These are phyloP conservation scores for Saccostrea cuccullata DNA, from an alignment of 1,140 invertebrate species.

Conservation along the genomic window DNA sequence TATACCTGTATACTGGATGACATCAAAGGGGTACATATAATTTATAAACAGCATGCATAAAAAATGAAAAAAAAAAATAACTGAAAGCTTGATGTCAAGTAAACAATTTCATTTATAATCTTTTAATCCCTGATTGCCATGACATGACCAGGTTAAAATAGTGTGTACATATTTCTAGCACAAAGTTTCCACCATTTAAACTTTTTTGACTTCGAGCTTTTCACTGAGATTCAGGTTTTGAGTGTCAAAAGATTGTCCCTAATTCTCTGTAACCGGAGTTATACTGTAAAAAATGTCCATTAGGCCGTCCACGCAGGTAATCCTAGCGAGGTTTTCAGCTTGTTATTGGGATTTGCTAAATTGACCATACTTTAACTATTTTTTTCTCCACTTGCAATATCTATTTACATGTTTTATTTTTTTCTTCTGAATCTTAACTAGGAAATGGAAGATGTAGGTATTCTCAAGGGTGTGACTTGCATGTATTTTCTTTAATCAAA, in stretches of 20 bases:
- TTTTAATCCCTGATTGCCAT: constrained; percentile 30
- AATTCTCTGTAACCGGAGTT: background rate
- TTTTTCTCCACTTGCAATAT: background rate
- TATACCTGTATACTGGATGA: too few relatives aligned
- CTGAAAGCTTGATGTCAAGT: background rate
- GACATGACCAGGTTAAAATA: background rate
- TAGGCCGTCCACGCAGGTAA: background rate
- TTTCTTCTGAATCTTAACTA: background rate
- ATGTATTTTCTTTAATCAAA: background rate
- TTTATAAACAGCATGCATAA: too few relatives aligned
- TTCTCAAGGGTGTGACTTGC: constrained; percentile 3
- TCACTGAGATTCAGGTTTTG: too few relatives aligned
- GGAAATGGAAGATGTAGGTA: constrained; percentile 27
- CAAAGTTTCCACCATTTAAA: too few relatives aligned
- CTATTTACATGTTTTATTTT: background rate
- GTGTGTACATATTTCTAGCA: too few relatives aligned
- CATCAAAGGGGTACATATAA: too few relatives aligned
- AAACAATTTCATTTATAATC: constrained; percentile 22
- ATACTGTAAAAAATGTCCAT: background rate
- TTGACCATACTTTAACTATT: too few relatives aligned
- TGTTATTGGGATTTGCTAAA: background rate
- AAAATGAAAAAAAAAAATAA: background rate
- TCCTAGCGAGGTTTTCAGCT: background rate
- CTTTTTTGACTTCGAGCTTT: too few relatives aligned
- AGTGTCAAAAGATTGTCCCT: too few relatives aligned